Percentiles rank a stretch among this genome's conserved stretches.
phyloP scores from a whole-genome alignment of 2,888 invertebrate species.

The Mythimna pallens region DNA sequence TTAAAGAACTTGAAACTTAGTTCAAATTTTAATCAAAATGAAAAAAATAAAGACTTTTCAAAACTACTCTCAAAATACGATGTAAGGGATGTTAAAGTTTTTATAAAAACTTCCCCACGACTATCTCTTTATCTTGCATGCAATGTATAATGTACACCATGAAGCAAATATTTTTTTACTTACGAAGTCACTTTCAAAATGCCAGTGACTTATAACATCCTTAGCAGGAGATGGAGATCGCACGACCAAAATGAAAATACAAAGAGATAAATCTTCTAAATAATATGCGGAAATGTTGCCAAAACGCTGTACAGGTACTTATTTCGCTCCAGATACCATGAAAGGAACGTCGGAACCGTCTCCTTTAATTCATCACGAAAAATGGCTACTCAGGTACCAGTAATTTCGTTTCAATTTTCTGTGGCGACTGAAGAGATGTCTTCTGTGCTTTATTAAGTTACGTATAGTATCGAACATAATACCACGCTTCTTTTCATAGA shows the following conservation, averaged over 20 bases:
- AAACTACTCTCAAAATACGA: too few species aligned
- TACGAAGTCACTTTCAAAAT: too few species aligned
- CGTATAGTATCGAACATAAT: background rate
- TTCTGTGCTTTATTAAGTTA: conserved; percentile 27
- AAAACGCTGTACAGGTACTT: conserved; percentile 62
- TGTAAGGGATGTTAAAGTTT: too few species aligned
- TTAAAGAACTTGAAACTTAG: too few species aligned
- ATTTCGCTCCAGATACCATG: conserved; percentile 73
- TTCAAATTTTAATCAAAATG: too few species aligned
- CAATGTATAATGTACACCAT: too few species aligned
- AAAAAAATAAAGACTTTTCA: too few species aligned
- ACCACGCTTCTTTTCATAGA: background rate
- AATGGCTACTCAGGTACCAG: conserved; percentile 71
- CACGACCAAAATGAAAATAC: conserved; percentile 14
- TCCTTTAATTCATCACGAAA: conserved; percentile 71
- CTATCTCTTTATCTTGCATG: too few species aligned
- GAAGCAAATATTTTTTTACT: too few species aligned
- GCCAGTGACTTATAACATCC: conserved; percentile 1
- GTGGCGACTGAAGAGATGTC: conserved; percentile 41
- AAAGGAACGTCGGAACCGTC: conserved; percentile 77
- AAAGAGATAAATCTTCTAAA: conserved; percentile 35
- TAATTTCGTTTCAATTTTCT: conserved; percentile 71
- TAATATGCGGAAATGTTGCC: conserved; percentile 36
- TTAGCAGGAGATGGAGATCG: conserved; percentile 21
- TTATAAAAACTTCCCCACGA: too few species aligned